A percentile compares a stretch with the other conserved stretches of the same genome.
These are phyloP conservation scores for Epizoanthus fatuus DNA, from an alignment of 92 coral and sea anemone species.

Conservation along the genomic window DNA sequence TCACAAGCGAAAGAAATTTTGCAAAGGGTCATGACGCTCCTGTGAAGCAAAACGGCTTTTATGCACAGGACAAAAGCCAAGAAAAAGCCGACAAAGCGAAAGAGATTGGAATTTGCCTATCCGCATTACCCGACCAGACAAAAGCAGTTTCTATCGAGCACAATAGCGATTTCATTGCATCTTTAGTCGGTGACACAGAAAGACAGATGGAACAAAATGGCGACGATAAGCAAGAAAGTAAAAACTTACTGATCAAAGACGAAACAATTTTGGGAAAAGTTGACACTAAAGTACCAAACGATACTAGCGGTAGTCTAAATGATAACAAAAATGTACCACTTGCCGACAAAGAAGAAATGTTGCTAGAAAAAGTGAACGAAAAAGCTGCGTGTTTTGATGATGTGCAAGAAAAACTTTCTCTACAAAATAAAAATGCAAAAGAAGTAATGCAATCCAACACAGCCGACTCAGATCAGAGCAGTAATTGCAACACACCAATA, in stretches of 20 bases:
- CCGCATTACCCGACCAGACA: background rate
- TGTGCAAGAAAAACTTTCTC: constrained; percentile 9
- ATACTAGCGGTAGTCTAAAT: background rate
- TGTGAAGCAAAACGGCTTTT: background rate
- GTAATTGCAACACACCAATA: background rate
- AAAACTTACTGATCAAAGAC: background rate
- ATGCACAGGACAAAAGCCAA: background rate
- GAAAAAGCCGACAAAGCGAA: background rate
- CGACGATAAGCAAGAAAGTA: background rate
- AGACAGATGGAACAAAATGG: background rate
- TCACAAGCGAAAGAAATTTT: background rate
- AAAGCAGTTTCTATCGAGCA: background rate
- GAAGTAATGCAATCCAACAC: background rate
- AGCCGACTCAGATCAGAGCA: background rate
- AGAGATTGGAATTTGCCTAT: background rate
- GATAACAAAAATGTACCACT: background rate
- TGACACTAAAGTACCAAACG: background rate
- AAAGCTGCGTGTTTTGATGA: constrained; percentile 18
- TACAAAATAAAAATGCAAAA: background rate
- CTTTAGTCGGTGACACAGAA: background rate
- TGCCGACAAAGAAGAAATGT: background rate
- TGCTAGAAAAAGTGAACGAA: constrained; percentile 20
- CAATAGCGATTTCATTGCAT: background rate
- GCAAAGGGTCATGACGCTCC: background rate
- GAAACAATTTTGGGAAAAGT: background rate